Base-by-base conservation (phyloP, 2,888 invertebrate species). In the Anaspis maculata region DNA sequence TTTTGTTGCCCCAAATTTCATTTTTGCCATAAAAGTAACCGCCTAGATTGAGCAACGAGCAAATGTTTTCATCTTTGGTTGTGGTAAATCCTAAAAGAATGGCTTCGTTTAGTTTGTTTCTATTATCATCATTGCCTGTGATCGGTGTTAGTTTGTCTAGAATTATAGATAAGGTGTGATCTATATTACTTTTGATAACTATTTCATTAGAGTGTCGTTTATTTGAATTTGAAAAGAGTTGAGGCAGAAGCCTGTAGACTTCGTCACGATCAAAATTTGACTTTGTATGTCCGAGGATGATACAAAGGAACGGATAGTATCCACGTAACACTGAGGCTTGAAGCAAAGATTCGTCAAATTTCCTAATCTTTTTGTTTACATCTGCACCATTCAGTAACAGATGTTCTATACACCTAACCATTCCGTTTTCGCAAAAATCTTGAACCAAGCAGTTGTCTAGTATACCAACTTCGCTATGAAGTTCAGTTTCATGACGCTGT, bases 261-360 rank as follows among this genome's bases (percentile, higher is more conserved):
- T n/a, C n/a, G n/a, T n/a, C n/a, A n/a, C n/a, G n/a, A n/a, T n/a
- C n/a, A n/a, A n/a, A n/a, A n/a, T n/a, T n/a, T n/a, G n/a, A n/a
- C n/a, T n/a, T n/a, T n/a, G n/a, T n/a, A n/a, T n/a, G n/a, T n/a
- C n/a, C n/a, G n/a, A n/a, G n/a, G 13, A 54, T 31, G 19, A 52
- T 24, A 1, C 46, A 44, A 3, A 54, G 39, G 22, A 52, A 44
- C 1, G 53, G 53, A 22, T 49, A 54, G 29, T 45, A 54, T 21
- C 47, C 44, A 15, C 45, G 32, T 6, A 39, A 24, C 3, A 46
- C 42, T 5, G 51, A 39, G 9, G 42, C 44, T 35, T 51, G 42
- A n/a, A 52, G 30, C 3, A 50, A 30, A 7, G 44, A 31, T 13
- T 9, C 25, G 9, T 29, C 25, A 26, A 49, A 48, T 34, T 48